Percentiles rank a stretch among this genome's conserved stretches.
phyloP scores from a whole-genome alignment of 2,797 vertebrate species.

The Gymnopithys bicolor region DNA sequence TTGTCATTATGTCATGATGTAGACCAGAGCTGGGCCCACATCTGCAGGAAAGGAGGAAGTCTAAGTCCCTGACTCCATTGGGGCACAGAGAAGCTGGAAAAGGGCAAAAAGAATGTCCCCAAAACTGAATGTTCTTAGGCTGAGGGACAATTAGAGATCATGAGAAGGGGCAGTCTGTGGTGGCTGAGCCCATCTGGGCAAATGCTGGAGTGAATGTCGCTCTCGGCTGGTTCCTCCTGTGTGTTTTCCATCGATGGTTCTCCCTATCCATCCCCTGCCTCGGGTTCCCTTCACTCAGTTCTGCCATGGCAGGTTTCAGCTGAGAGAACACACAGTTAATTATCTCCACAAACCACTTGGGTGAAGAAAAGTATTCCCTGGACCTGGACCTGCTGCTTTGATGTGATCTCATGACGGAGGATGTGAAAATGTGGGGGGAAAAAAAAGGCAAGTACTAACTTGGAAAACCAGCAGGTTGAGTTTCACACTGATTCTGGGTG shows the following conservation, averaged over 20 bases:
- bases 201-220: rapidly evolving
- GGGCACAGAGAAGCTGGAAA: neutral
- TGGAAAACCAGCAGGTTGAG: neutral
- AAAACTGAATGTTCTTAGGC: neutral
- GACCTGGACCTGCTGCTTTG: neutral
- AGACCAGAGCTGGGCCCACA: neutral
- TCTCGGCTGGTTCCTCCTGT: neutral
- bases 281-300: neutral
- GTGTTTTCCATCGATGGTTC: rapidly evolving
- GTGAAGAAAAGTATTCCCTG: neutral
- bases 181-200: neutral
- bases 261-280: neutral
- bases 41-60: neutral
- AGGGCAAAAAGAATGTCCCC: neutral
- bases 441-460: rapidly evolving
- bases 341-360: neutral
- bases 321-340: neutral
- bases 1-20: rapidly evolving
- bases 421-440: rapidly evolving
- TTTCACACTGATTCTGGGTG: neutral
- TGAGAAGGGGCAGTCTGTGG: neutral
- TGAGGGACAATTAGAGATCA: neutral
- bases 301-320: neutral
- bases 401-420: neutral
- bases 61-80: rapidly evolving